Conservation (phyloP, 2,113 vertebrate genomes). For the Tamias sibiricus region DNA sequence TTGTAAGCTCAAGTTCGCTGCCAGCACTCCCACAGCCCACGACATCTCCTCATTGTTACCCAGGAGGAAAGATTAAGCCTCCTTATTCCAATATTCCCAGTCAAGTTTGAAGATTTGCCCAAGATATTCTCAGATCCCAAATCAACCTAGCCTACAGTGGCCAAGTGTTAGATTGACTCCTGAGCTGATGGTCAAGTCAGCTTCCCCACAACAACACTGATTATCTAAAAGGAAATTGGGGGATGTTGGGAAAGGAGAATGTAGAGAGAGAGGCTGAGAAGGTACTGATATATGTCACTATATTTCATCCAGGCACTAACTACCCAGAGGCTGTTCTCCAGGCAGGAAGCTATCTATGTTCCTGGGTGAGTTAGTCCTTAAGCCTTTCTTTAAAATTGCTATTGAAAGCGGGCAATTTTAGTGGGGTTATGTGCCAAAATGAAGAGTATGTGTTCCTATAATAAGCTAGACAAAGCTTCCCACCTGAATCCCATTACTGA, state of each 20-base stretch:
- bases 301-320: background rate
- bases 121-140: background rate
- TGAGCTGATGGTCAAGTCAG: background rate
- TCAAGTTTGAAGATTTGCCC: background rate
- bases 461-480: background rate
- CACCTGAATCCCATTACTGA: background rate
- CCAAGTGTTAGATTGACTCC: background rate
- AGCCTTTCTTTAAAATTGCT: background rate
- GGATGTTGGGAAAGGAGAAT: background rate
- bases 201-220: background rate
- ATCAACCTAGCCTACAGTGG: background rate
- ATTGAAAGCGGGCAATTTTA: background rate
- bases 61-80: background rate
- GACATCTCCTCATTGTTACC: background rate
- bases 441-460: background rate
- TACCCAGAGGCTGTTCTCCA: background rate
- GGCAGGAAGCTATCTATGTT: background rate
- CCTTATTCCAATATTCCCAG: background rate
- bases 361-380: background rate
- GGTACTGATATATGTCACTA: background rate
- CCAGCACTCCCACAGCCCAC: background rate
- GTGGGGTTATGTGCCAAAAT: background rate
- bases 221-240: background rate
- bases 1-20: background rate
- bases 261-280: background rate